Evolutionary conservation across 2,888 invertebrate species (phyloP).

Genomic region (Chrysolina americana): DNA sequence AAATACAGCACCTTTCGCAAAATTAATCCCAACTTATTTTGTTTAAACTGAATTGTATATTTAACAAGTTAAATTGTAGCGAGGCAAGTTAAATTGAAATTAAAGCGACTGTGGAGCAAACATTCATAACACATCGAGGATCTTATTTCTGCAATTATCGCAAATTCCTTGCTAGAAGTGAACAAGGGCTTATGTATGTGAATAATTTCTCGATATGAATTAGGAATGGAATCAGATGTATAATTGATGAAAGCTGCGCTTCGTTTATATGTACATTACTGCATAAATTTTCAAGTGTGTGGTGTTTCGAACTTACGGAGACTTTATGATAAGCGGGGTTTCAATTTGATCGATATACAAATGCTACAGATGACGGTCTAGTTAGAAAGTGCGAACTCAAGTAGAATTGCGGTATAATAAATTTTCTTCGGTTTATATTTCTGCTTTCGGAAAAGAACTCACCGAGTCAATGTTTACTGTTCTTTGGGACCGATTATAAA

Average conservation of each 20-base stretch:
- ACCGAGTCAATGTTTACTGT: no score
- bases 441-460: no score
- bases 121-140: conserved; percentile 58
- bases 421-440: no score
- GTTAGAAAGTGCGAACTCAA: neutral
- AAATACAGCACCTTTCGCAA: conserved; percentile 30
- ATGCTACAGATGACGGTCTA: neutral
- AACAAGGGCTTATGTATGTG: conserved; percentile 56
- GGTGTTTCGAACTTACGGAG: conserved; percentile 11
- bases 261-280: conserved; percentile 44
- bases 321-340: neutral
- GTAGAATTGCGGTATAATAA: no score
- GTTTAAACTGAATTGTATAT: conserved; percentile 41
- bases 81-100: conserved; percentile 57
- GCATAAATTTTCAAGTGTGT: conserved; percentile 44
- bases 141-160: conserved; percentile 58
- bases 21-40: conserved; percentile 28
- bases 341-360: neutral
- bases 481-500: no score
- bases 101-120: conserved; percentile 51
- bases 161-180: conserved; percentile 54
- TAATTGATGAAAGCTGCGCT: conserved; percentile 53
- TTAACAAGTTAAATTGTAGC: conserved; percentile 56
- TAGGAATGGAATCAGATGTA: conserved; percentile 52
- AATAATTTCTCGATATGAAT: conserved; percentile 57